Evolutionary conservation across 1,140 invertebrate genomes (phyloP).

Genomic region (Steinernema khuongi): DNA sequence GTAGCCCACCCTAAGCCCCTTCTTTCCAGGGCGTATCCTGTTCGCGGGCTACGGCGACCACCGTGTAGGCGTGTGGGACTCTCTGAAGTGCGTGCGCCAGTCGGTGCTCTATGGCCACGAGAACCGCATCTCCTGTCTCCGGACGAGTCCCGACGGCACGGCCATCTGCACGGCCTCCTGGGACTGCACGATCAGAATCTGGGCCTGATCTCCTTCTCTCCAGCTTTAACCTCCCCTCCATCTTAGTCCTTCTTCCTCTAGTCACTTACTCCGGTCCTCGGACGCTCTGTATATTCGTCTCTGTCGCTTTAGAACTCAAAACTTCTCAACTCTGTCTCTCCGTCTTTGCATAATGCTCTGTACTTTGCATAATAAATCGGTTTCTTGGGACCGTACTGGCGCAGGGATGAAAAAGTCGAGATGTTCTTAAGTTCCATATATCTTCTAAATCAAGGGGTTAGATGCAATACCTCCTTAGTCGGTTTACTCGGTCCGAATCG

Average conservation of each 20-base stretch:
- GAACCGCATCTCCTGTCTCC: constrained; percentile 87
- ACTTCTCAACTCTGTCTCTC: background rate
- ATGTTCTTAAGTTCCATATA: too few species aligned
- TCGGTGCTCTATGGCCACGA: constrained; percentile 93
- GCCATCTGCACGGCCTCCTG: constrained; percentile 93
- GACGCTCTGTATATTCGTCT: background rate
- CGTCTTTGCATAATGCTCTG: background rate
- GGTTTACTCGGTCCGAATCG: too few species aligned
- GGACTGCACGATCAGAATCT: constrained; percentile 87
- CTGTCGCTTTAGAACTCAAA: background rate
- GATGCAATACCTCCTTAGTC: too few species aligned
- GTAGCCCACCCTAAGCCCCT: background rate
- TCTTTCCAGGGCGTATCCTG: constrained; percentile 72
- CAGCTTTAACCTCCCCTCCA: constrained; percentile 17
- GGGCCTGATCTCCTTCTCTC: constrained; percentile 18
- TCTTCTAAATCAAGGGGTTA: too few species aligned
- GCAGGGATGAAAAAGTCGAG: too few species aligned
- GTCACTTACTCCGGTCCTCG: constrained; percentile 7
- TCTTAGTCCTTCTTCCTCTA: background rate
- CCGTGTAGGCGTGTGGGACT: constrained; percentile 97
- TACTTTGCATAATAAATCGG: background rate
- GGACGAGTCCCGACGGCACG: constrained; percentile 93
- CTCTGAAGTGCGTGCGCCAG: constrained; percentile 82
- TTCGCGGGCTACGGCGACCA: constrained; percentile 99
- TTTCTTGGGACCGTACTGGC: background rate